phyloP scores from a whole-genome alignment of 2,888 invertebrate species.

The Toxonevra muliebris region DNA sequence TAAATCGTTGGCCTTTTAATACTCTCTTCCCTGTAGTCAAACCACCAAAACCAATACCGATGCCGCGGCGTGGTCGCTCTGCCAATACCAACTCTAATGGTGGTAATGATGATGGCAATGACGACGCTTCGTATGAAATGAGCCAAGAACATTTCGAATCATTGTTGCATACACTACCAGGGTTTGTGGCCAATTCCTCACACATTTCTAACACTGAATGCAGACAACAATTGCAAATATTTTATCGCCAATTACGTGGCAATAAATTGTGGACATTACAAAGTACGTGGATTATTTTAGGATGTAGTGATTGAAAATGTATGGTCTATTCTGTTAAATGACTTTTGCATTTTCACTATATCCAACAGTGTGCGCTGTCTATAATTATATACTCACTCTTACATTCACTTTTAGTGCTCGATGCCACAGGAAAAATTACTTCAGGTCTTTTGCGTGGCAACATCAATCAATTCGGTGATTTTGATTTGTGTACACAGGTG shows the following conservation, averaged over 20 bases:
- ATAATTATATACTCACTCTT: too few species aligned
- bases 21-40: conserved; percentile 55
- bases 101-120: conserved; percentile 17
- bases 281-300: conserved; percentile 67
- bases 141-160: conserved; percentile 67
- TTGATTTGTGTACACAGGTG: conserved; percentile 71
- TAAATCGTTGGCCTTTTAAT: conserved; percentile 63
- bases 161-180: conserved; percentile 73
- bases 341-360: too few species aligned
- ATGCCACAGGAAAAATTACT: conserved; percentile 76
- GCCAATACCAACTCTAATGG: conserved; percentile 24
- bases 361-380: too few species aligned
- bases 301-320: background rate
- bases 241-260: conserved; percentile 74
- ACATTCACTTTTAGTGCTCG: conserved; percentile 69
- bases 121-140: conserved; percentile 39
- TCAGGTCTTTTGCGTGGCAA: conserved; percentile 76
- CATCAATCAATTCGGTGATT: conserved; percentile 77
- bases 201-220: conserved; percentile 73
- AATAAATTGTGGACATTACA: conserved; percentile 77
- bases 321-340: conserved; percentile 2
- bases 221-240: conserved; percentile 73
- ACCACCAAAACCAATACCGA: conserved; percentile 43
- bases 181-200: conserved; percentile 75
- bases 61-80: conserved; percentile 35